A percentile compares a stretch with the other conserved stretches of the same genome.
These are phyloP conservation scores for Orthosia incerta DNA, from an alignment of 2,888 invertebrate genomes.

Conservation along the genomic window DNA sequence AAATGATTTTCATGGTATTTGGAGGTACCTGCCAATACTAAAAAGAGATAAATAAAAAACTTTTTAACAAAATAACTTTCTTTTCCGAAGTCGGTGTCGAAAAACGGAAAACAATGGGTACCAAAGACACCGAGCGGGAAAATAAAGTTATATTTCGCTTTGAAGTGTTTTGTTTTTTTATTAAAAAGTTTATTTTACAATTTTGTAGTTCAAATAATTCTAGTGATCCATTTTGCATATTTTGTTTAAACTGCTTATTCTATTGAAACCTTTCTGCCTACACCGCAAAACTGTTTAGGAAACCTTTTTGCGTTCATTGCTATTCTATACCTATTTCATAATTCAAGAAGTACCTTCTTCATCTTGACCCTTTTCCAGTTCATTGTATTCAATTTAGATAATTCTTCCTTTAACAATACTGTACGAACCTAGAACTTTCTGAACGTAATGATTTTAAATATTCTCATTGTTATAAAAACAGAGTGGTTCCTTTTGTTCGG, in stretches of 20 bases:
- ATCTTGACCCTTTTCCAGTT: slow-evolving; percentile 23
- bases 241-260: background rate
- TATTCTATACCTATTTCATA: background rate
- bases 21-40: too few relatives aligned
- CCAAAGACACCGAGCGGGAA: too few relatives aligned
- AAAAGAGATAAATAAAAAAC: too few relatives aligned
- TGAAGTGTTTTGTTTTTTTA: too few relatives aligned
- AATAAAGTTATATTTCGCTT: too few relatives aligned
- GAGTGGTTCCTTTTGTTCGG: slow-evolving; percentile 55
- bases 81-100: too few relatives aligned
- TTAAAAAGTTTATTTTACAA: too few relatives aligned
- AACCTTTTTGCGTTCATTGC: background rate
- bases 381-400: slow-evolving; percentile 38
- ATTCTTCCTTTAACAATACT: slow-evolving; percentile 33
- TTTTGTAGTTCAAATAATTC: background rate
- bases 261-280: background rate
- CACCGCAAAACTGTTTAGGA: background rate
- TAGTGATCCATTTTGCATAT: background rate
- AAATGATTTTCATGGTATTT: too few relatives aligned
- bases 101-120: too few relatives aligned
- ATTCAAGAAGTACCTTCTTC: slow-evolving; percentile 8
- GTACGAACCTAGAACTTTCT: slow-evolving; percentile 42
- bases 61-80: too few relatives aligned
- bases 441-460: slow-evolving; percentile 46
- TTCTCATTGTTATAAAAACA: slow-evolving; percentile 44